Base-by-base conservation (phyloP, 2,888 invertebrate species). In the Teleiodes luculella region DNA sequence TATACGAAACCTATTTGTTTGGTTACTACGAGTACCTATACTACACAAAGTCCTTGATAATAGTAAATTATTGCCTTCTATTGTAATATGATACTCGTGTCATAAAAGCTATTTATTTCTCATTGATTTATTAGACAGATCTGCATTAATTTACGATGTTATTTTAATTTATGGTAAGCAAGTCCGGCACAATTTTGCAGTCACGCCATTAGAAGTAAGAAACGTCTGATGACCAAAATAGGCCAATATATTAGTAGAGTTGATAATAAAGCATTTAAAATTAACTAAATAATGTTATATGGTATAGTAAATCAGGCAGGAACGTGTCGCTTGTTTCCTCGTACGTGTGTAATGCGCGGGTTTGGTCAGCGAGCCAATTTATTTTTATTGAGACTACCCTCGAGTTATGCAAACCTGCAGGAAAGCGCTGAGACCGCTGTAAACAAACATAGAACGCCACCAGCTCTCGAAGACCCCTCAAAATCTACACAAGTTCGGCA, bases 351-450 rank as follows among this genome's bases (percentile, higher is more conserved):
- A 85, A 85, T 78, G 85, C 75, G 73, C 77, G 70, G 74, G 82
- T 83, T 75, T 76, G 84, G 82, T 80, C 83, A 80, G 83, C 78
- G 77, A 77, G 82, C 84, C 87, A 86, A 88, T 88, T 86, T 88
- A 83, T 88, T 88, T 87, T 88, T 88, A 88, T 88, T 85, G 86
- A 85, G 86, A 86, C 86, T 86, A 85, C 86, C 87, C 87, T 78
- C 81, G 76, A 82, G 82, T 86, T 86, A 86, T 87, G 87, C 86
- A 86, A 86, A 87, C 84, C 84, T 80, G 80, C 79, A 78, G 80
- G 83, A 85, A 86, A 55, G 83, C 80, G 84, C 84, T 83, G 83
- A 86, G 79, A 78, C 73, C 72, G 78, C 76, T 85, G 86, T 86
- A 88, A 88, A 87, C 87, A 86, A 84, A 83, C 82, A 77, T 75